A percentile compares a stretch with the other conserved stretches of the same genome.
Evolutionary conservation across 2,113 vertebrate genomes (phyloP).

Genomic region (Phainopepla nitens): DNA sequence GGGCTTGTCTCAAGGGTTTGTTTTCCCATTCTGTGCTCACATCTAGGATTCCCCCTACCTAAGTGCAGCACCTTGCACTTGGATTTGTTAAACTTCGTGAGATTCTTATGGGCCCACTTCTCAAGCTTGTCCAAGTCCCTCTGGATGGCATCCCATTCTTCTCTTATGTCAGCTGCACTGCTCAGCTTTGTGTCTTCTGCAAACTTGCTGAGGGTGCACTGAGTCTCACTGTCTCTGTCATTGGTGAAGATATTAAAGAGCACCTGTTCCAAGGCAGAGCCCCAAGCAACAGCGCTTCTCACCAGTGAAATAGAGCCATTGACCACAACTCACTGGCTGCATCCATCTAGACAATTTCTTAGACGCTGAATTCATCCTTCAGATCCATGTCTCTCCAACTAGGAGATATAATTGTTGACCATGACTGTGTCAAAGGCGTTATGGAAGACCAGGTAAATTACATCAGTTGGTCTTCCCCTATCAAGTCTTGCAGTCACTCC

Average conservation of each 20-base stretch:
- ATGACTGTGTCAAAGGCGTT: background rate
- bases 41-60: fast-evolving
- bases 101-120: background rate
- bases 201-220: background rate
- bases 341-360: background rate
- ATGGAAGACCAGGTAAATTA: background rate
- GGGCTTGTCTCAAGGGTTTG: background rate
- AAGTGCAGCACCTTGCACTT: background rate
- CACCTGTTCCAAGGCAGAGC: background rate
- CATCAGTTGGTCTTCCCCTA: background rate
- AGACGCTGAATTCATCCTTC: background rate
- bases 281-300: background rate
- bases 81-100: background rate
- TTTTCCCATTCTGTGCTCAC: background rate
- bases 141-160: background rate
- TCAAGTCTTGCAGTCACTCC: background rate
- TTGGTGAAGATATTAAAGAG: background rate
- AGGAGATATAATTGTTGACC: background rate
- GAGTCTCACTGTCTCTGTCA: background rate
- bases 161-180: background rate
- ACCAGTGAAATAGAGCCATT: background rate
- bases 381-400: background rate
- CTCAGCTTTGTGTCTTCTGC: background rate
- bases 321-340: background rate
- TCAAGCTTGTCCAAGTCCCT: background rate